Evolutionary conservation across 2,888 invertebrate species (phyloP).

Genomic region (Stomorhina lunata): DNA sequence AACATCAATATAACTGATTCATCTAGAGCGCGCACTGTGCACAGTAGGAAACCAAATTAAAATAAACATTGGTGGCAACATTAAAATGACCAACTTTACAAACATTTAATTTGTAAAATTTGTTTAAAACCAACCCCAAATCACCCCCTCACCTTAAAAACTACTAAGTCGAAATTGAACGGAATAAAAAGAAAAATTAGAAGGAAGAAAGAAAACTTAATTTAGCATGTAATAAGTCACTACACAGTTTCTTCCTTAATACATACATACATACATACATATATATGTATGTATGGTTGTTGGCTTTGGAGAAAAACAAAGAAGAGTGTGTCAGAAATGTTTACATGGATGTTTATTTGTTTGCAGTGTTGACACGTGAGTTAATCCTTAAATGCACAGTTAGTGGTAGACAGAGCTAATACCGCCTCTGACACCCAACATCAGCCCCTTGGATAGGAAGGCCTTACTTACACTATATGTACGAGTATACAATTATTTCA

Average conservation of each 20-base stretch:
- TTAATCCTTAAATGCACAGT: conserved; percentile 52
- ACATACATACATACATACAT: no score
- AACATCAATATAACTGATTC: not conserved
- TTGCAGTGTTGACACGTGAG: conserved; percentile 62
- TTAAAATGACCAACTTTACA: conserved; percentile 63
- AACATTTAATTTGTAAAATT: conserved; percentile 60
- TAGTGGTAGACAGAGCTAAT: conserved; percentile 35
- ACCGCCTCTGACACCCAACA: not conserved
- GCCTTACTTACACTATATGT: no score
- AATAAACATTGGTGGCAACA: conserved; percentile 63
- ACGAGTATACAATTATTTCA: conserved; percentile 18
- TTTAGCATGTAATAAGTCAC: conserved; percentile 62
- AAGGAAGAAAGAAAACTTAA: conserved; percentile 47
- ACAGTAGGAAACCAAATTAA: conserved; percentile 51
- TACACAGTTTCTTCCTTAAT: conserved; percentile 12
- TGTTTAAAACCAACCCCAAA: conserved; percentile 41
- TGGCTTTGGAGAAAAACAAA: not conserved
- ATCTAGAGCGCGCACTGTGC: conserved; percentile 52
- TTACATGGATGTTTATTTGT: not conserved
- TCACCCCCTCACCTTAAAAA: not conserved
- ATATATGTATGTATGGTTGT: no score
- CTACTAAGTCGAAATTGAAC: not conserved
- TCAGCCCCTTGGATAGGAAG: not conserved
- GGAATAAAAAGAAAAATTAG: not conserved
- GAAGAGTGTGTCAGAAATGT: conserved; percentile 27